Evolutionary conservation across 2,888 invertebrate genomes (phyloP).

Genomic region (Leistus spinibarbis): DNA sequence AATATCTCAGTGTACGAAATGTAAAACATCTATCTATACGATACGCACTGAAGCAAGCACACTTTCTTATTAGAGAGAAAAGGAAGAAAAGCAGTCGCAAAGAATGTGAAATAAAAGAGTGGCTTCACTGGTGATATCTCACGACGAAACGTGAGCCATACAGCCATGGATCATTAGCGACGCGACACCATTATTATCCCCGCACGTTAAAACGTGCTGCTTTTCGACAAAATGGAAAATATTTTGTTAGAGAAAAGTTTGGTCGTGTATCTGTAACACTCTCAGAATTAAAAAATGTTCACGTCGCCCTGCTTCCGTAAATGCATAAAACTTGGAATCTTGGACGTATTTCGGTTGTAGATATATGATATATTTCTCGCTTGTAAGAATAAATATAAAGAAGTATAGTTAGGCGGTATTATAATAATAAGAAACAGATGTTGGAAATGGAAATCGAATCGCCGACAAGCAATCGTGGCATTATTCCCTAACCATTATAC

Average conservation of each 20-base stretch:
- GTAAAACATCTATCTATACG: background rate
- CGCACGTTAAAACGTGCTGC: background rate
- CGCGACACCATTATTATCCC: background rate
- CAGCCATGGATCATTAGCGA: background rate
- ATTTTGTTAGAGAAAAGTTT: slow-evolving; percentile 4
- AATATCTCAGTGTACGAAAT: background rate
- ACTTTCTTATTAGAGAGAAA: background rate
- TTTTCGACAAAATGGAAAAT: background rate
- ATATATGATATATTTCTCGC: too few species aligned
- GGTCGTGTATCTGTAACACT: too few species aligned
- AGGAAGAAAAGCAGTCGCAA: background rate
- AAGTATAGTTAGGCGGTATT: too few species aligned
- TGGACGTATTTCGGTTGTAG: too few species aligned
- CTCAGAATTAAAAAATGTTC: too few species aligned
- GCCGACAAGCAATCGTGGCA: background rate
- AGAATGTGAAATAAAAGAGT: background rate
- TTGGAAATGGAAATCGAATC: too few species aligned
- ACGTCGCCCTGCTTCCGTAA: too few species aligned
- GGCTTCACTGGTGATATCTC: slow-evolving; percentile 1
- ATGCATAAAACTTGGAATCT: too few species aligned
- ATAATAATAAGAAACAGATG: too few species aligned
- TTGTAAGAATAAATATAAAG: too few species aligned
- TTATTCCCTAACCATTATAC: background rate
- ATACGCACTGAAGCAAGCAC: background rate
- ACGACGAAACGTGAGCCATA: background rate